Percentiles rank a stretch among this genome's conserved stretches.
Conservation (phyloP, 2,113 vertebrate genomes). For the Anhinga anhinga region DNA sequence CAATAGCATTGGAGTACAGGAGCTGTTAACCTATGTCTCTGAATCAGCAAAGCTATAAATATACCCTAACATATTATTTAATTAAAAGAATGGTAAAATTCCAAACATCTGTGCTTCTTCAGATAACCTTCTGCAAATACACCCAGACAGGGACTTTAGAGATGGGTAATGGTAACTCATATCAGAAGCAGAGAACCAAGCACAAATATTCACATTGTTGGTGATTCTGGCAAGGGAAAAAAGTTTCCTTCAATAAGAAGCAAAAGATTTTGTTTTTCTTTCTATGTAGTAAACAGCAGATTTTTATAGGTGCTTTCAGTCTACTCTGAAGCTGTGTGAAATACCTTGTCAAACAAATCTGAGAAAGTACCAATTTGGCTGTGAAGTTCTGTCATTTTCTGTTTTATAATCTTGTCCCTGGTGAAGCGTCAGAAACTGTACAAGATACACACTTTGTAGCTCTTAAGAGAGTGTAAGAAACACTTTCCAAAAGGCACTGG, state of each 20-base stretch:
- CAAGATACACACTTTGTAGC: background rate
- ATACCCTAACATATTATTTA: background rate
- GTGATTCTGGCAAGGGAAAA: background rate
- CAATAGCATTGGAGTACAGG: background rate
- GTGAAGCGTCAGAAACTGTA: background rate
- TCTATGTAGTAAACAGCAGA: background rate
- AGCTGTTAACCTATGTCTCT: conserved; percentile 32
- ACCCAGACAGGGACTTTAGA: background rate
- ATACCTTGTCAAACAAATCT: conserved; percentile 27
- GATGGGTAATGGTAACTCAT: background rate
- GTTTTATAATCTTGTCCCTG: background rate
- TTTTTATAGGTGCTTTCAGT: background rate
- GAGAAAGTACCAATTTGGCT: background rate
- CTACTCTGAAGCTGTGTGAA: background rate
- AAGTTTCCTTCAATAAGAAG: background rate
- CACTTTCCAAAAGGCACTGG: conserved; percentile 28
- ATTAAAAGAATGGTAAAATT: conserved; percentile 38
- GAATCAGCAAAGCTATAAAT: conserved; percentile 30
- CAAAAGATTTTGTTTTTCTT: background rate
- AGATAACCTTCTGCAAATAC: background rate
- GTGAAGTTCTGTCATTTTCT: conserved; percentile 26
- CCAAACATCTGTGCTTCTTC: conserved; percentile 17
- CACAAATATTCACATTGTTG: background rate
- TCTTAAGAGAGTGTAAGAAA: conserved; percentile 13
- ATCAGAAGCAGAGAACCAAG: background rate